Evolutionary conservation across 1,140 invertebrate species (phyloP).

Genomic region (Lordiphosa clarofinis): DNA sequence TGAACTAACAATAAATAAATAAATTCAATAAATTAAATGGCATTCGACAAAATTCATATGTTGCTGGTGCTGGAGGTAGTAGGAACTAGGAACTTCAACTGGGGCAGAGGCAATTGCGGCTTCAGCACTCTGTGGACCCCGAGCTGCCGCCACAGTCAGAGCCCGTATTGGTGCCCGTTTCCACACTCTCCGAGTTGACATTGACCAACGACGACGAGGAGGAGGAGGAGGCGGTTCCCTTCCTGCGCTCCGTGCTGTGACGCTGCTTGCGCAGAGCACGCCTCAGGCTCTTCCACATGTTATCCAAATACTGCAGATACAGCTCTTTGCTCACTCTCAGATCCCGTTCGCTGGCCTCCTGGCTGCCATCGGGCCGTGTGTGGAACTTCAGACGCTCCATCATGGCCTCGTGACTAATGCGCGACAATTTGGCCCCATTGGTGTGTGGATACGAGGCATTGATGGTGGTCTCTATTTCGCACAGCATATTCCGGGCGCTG

Average conservation of each 20-base stretch:
- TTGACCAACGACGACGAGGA: not conserved
- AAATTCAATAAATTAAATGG: slow-evolving; percentile 51
- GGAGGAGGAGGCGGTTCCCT: slow-evolving; percentile 3
- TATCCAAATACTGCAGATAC: slow-evolving; percentile 53
- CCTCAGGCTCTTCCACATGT: slow-evolving; percentile 42
- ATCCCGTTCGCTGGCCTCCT: slow-evolving; percentile 41
- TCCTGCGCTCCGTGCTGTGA: slow-evolving; percentile 21
- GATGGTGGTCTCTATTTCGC: slow-evolving; percentile 66
- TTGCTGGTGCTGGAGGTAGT: slow-evolving; percentile 3
- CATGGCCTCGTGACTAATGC: slow-evolving; percentile 48
- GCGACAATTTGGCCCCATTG: slow-evolving; percentile 49
- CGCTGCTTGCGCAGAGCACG: slow-evolving; percentile 21
- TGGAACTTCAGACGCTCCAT: slow-evolving; percentile 45
- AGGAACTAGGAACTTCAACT: slow-evolving; percentile 13
- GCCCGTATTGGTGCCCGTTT: slow-evolving; percentile 5
- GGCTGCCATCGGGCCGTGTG: slow-evolving; percentile 48
- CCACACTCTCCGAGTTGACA: slow-evolving; percentile 29
- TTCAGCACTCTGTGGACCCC: slow-evolving; percentile 21
- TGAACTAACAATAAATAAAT: slow-evolving; percentile 42
- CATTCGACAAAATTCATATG: slow-evolving; percentile 67
- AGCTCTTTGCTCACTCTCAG: slow-evolving; percentile 58
- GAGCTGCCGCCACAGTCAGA: slow-evolving; percentile 10
- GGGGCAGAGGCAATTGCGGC: no score
- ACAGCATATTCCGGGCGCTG: slow-evolving; percentile 56
- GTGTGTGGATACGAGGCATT: slow-evolving; percentile 56